Conservation (phyloP, 2,113 vertebrate species). For the Coptodon rendalli region DNA sequence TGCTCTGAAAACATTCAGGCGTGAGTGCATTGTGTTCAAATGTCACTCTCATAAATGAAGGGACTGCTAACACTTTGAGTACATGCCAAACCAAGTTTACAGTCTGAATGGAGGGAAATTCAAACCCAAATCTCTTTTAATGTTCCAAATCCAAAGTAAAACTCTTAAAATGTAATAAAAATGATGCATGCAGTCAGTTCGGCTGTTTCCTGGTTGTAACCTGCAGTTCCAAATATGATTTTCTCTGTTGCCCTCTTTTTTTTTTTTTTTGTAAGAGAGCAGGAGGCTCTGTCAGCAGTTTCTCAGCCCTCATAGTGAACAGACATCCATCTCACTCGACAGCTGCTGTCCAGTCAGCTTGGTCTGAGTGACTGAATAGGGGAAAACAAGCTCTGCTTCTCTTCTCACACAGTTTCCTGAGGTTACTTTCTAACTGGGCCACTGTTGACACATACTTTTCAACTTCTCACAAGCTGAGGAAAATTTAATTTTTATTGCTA, state of each 20-base stretch:
- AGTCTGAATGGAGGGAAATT: background rate
- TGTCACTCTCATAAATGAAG: background rate
- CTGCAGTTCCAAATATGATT: background rate
- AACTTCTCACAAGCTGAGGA: background rate
- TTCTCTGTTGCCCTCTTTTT: background rate
- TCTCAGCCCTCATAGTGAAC: background rate
- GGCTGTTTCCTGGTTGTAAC: background rate
- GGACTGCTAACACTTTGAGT: background rate
- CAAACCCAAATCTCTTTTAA: background rate
- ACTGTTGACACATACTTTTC: background rate
- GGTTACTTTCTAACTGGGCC: background rate
- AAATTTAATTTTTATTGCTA: background rate
- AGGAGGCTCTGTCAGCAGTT: conserved; percentile 23
- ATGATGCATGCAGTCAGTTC: background rate
- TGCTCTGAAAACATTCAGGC: background rate
- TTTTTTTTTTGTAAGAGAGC: background rate
- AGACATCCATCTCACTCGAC: conserved; percentile 37
- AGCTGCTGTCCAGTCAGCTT: conserved; percentile 30
- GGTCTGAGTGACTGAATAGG: background rate
- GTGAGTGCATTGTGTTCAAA: background rate
- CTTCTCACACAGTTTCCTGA: background rate
- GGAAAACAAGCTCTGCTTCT: background rate
- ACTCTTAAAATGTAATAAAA: background rate
- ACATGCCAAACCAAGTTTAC: background rate
- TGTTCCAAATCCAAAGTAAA: background rate